These are phyloP conservation scores for Spondyliosoma cantharus DNA, from an alignment of 2,797 vertebrate species.

Conservation along the genomic window DNA sequence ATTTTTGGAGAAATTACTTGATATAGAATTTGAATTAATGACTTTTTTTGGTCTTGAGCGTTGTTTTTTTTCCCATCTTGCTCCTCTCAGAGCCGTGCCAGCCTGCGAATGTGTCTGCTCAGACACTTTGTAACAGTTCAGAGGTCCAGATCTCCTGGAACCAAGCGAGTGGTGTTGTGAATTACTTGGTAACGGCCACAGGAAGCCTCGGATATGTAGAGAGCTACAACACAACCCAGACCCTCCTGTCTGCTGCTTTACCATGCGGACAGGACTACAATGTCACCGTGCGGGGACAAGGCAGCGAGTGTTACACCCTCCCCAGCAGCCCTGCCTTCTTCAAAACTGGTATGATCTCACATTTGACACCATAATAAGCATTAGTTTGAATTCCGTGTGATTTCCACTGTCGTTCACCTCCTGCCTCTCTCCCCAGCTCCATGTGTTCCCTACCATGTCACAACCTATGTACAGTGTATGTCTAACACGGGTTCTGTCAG, in stretches of 20 bases:
- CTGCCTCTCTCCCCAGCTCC: conserved; percentile 66
- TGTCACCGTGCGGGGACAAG: conserved; percentile 69
- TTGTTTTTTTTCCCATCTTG: neutral
- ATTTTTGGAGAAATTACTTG: too few species aligned
- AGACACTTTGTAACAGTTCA: conserved; percentile 64
- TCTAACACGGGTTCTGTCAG: conserved; percentile 63
- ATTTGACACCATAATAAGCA: neutral
- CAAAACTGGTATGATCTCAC: conserved; percentile 68
- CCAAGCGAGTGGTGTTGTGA: conserved; percentile 44
- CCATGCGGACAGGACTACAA: conserved; percentile 81
- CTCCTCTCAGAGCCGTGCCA: conserved; percentile 76
- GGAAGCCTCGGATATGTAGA: conserved; percentile 67
- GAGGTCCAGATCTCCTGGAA: conserved; percentile 74
- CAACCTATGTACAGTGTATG: conserved; percentile 63
- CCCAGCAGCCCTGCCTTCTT: conserved; percentile 67
- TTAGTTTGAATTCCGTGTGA: neutral
- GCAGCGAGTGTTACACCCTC: conserved; percentile 65
- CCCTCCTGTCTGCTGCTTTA: conserved; percentile 53
- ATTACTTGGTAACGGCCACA: conserved; percentile 69
- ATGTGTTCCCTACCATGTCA: conserved; percentile 70
- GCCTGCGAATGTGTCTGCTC: conserved; percentile 63
- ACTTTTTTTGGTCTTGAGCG: too few species aligned
- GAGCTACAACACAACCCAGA: conserved; percentile 62
- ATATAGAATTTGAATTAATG: too few species aligned
- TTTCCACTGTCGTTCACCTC: too few species aligned